Evolutionary conservation across 2,113 vertebrate species (phyloP).

Genomic region (Strix uralensis): DNA sequence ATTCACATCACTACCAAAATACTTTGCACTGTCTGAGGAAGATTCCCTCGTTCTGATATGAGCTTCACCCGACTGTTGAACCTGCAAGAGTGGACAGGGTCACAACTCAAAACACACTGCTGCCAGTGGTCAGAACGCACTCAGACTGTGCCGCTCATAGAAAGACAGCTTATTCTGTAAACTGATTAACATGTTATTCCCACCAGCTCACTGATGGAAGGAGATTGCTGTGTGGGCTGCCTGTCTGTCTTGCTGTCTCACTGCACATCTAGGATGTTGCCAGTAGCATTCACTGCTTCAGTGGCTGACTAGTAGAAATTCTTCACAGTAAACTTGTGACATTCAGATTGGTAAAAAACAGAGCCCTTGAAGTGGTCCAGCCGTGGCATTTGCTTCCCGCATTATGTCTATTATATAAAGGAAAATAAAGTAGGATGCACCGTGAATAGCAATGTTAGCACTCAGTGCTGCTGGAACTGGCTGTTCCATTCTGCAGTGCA

Average conservation of each 20-base stretch:
- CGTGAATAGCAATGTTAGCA: not conserved
- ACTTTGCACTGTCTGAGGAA: not conserved
- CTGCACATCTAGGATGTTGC: not conserved
- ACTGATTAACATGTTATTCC: fast-evolving
- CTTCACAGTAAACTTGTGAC: not conserved
- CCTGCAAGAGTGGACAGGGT: not conserved
- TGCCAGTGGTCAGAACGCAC: not conserved
- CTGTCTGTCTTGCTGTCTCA: not conserved
- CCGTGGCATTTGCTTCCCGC: not conserved
- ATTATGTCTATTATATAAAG: not conserved
- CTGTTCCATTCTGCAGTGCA: not conserved
- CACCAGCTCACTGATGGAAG: not conserved
- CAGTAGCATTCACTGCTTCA: not conserved
- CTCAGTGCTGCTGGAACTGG: not conserved
- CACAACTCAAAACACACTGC: not conserved
- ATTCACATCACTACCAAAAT: not conserved
- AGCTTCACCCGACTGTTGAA: not conserved
- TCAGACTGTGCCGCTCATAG: not conserved
- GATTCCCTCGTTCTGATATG: not conserved
- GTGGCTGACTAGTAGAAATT: not conserved
- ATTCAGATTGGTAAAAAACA: not conserved
- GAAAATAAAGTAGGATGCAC: not conserved
- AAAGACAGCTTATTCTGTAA: not conserved
- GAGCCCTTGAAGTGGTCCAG: not conserved
- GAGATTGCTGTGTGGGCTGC: not conserved